phyloP scores from a whole-genome alignment of 2,113 vertebrate genomes.

The Oncorhynchus clarkii region DNA sequence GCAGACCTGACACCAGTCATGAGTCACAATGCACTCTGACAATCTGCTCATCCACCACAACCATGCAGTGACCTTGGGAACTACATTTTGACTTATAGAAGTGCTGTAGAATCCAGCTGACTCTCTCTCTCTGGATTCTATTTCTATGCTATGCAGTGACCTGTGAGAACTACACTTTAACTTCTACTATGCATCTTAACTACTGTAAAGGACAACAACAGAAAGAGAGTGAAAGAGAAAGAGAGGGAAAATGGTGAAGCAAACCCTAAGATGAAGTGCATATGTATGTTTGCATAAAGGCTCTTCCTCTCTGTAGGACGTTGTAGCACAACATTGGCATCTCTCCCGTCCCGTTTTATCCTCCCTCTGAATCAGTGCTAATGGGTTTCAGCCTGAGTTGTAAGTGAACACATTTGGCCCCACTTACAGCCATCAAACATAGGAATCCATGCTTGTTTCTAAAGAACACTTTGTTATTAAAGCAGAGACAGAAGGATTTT shows the following conservation, averaged over 20 bases:
- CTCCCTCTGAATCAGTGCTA: constrained; percentile 22
- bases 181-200: neutral
- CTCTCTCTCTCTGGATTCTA: too few relatives aligned
- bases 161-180: too few relatives aligned
- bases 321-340: constrained; percentile 22
- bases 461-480: neutral
- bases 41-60: neutral
- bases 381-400: constrained; percentile 54
- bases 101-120: too few relatives aligned
- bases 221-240: neutral
- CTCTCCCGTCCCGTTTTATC: constrained; percentile 23
- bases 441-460: constrained; percentile 21
- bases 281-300: neutral
- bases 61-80: neutral
- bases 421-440: constrained; percentile 46
- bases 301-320: neutral
- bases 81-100: neutral
- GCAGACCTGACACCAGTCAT: neutral
- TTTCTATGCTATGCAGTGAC: neutral
- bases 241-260: neutral
- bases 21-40: neutral
- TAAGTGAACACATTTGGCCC: constrained; percentile 52
- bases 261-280: neutral
- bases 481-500: constrained; percentile 20
- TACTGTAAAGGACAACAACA: constrained; percentile 30